Evolutionary conservation across 2,113 vertebrate genomes (phyloP), one percentile per base, ranked within the genome.

Genomic region (Protomyctophum bolini): DNA sequence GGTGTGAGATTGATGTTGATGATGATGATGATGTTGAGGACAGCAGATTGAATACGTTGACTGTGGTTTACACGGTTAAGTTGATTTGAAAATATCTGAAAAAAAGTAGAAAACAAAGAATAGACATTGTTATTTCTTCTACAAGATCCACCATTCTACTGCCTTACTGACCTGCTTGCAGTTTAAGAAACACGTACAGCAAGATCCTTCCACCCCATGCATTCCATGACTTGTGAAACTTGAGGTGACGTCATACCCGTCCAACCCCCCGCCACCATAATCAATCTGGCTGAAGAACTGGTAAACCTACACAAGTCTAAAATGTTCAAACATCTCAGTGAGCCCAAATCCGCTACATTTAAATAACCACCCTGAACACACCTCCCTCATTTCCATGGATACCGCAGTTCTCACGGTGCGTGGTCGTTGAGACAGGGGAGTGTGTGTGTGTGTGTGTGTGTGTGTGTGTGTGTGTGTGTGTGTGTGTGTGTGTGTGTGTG

Each of bases 341-440:
- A 62, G 64, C 51, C 80, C 63, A 84, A 89, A 89, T 83, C 83
- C 76, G 73, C 80, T 73, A 76, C 76, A 73, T 81, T 80, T 75
- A 79, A 84, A 62, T n/a, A 78, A 66, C 69, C 70, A 72, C 56
- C 63, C 55, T 10, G 3, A 67, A 73, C 68, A 67, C 78, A 73
- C 83, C 84, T 63, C 75, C 79, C 69, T 52, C 60, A 49, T 80
- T 2, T 7, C 84, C 76, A 80, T 76, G 79, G 83, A 77, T 84
- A 85, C 85, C 51, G 60, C 66, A 51, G 83, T 90, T 90, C 87
- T 91, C 87, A 89, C 83, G 80, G 82, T 80, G 84, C 77, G 50
- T 87, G 90, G 78, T 69, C 76, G 52, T 72, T 84, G 83, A 89
- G 82, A 74, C 70, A 69, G 78, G 74, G 64, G 66, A 70, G 82